Base-by-base conservation (phyloP, 2,113 vertebrate species). In the Pelodiscus sinensis region DNA sequence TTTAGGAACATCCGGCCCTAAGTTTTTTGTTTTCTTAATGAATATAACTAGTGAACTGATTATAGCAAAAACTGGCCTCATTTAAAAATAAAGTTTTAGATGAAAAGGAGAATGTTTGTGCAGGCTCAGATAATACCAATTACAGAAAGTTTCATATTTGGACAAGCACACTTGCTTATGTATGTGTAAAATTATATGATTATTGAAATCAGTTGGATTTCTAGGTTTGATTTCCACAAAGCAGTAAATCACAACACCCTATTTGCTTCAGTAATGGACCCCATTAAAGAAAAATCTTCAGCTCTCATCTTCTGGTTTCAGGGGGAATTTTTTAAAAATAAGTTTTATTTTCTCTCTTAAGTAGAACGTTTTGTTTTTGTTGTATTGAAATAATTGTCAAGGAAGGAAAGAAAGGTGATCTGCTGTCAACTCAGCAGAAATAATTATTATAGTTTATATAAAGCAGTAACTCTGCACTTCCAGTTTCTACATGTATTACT, bases 391-490 rank as follows among this genome's bases (percentile, higher is more conserved):
- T 86, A 96, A 90, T 31, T 94, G 92, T 96, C 95, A 96, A 96
- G 93, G 88, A 96, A 96, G 96, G 96, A 96, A 96, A 95, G 93
- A 92, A 92, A 94, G 56, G 81, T 75, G 94, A 96, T 95, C 83
- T 97, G 92, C 95, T 97, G 96, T 97, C 97, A 96, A 55, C 95
- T 93, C 81, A 80, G 91, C 73, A 95, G 54, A 81, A 96, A 89
- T 97, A 96, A 97, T 95, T 96, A 96, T 91, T 90, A 78, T 91
- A 95, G 96, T 97, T 97, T 96, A 97, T 96, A 96, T 95, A 96
- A 95, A 96, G 88, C 90, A 96, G 95, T 96, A 97, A 97, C 96
- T 97, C 27, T 44, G 87, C 6, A 81, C 96, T 97, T 97, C 97
- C 97, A 96, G 57, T 97, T 97, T 96, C 95, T 91, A 96, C 95